phyloP scores from a whole-genome alignment of 2,797 vertebrate genomes.

The Ficedula albicollis region DNA sequence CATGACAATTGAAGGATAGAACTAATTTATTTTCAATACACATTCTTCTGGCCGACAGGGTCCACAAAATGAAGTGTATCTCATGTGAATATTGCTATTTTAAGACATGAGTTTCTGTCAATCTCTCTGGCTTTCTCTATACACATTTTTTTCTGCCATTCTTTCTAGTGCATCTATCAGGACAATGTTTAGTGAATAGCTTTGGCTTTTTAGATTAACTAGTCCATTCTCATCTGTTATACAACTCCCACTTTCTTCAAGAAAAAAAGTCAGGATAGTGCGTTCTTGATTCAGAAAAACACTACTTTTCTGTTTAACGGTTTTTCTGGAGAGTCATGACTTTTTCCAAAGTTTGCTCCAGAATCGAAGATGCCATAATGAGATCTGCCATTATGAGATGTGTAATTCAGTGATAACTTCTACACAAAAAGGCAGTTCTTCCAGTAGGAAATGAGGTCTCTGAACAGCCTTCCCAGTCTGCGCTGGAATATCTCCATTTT shows the following conservation, averaged over 20 bases:
- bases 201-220: not conserved
- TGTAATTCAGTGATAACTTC: not conserved
- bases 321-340: not conserved
- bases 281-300: not conserved
- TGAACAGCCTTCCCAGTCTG: not conserved
- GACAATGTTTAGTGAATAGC: not conserved
- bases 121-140: not conserved
- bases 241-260: not conserved
- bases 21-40: slow-evolving; percentile 14
- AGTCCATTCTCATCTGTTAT: not conserved
- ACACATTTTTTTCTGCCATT: not conserved
- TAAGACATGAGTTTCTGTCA: not conserved
- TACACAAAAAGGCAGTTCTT: not conserved
- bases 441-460: not conserved
- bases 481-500: not conserved
- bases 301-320: not conserved
- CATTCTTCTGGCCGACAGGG: not conserved
- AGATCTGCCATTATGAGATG: not conserved
- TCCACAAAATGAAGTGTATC: not conserved
- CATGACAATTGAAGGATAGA: not conserved
- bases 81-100: slow-evolving; percentile 31
- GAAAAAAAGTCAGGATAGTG: not conserved
- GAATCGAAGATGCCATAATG: not conserved
- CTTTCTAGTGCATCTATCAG: not conserved
- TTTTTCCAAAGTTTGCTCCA: not conserved